Conservation (phyloP, 1,140 invertebrate species). For the Hestina assimilis region DNA sequence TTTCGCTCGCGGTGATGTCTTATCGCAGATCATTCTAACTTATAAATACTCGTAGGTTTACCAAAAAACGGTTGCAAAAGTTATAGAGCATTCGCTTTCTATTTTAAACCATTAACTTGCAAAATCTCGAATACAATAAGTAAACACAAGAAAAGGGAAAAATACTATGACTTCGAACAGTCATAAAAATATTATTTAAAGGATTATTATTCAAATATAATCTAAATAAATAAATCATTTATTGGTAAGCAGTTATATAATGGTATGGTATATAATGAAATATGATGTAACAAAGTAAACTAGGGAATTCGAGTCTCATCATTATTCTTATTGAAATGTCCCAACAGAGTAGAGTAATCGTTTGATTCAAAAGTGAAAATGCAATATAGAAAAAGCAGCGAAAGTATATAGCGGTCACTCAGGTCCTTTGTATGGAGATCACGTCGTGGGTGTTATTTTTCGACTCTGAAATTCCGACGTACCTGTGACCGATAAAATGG, state of each 20-base stretch:
- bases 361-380: constrained; percentile 67
- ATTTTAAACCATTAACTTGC: too few relatives aligned
- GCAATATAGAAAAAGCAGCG: constrained; percentile 64
- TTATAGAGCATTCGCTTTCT: too few relatives aligned
- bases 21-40: too few relatives aligned
- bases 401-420: constrained; percentile 60
- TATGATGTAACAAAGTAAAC: constrained; percentile 18
- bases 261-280: constrained; percentile 1
- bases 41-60: too few relatives aligned
- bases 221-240: too few relatives aligned
- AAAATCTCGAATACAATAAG: too few relatives aligned
- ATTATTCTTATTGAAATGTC: constrained; percentile 12
- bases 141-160: too few relatives aligned
- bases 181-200: too few relatives aligned
- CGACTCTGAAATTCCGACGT: constrained; percentile 39
- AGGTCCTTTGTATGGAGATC: constrained; percentile 56
- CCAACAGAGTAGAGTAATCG: constrained; percentile 19
- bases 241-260: constrained; percentile 4
- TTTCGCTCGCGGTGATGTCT: too few relatives aligned
- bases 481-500: constrained; percentile 1
- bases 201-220: too few relatives aligned
- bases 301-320: constrained; percentile 16
- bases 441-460: constrained; percentile 55
- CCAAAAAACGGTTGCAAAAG: too few relatives aligned
- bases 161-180: too few relatives aligned